A percentile compares a stretch with the other conserved stretches of the same genome.
These are phyloP conservation scores for Talpa occidentalis DNA, from an alignment of 2,113 vertebrate species.

Conservation along the genomic window DNA sequence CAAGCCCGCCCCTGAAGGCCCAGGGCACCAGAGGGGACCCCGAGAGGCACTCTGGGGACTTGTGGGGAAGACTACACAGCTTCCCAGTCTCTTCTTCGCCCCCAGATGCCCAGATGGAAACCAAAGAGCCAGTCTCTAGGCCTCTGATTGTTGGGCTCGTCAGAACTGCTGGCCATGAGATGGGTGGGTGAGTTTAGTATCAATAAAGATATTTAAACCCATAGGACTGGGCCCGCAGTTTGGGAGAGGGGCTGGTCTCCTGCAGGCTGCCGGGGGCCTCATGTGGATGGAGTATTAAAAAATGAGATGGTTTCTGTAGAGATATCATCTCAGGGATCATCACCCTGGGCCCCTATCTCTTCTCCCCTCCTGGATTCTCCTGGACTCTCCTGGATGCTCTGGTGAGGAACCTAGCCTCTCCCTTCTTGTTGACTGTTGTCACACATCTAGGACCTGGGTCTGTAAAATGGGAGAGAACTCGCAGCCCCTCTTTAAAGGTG, in stretches of 20 bases:
- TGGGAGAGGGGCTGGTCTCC: not conserved
- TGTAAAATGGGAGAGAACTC: not conserved
- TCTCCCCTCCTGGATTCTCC: not conserved
- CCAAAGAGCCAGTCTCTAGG: not conserved
- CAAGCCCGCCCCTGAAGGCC: not conserved
- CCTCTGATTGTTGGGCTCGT: slow-evolving; percentile 2
- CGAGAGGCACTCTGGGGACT: not conserved
- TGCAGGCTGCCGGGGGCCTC: not conserved
- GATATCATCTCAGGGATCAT: not conserved
- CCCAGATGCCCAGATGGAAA: not conserved
- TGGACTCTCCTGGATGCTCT: too few species aligned
- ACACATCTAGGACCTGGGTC: not conserved
- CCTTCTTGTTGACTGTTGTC: not conserved
- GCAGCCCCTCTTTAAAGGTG: not conserved
- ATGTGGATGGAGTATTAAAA: not conserved
- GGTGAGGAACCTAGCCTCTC: not conserved
- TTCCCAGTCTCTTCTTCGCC: not conserved
- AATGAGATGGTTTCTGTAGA: not conserved
- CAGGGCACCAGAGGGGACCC: not conserved
- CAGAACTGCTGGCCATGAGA: slow-evolving; percentile 30
- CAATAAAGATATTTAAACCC: slow-evolving; percentile 80
- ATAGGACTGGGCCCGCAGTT: not conserved
- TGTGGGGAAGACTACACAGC: not conserved
- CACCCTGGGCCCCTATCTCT: not conserved
- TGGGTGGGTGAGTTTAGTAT: slow-evolving; percentile 53